Evolutionary conservation across 2,797 vertebrate genomes (phyloP), one percentile per base, ranked within the genome.

Genomic region (Scleropages formosus): DNA sequence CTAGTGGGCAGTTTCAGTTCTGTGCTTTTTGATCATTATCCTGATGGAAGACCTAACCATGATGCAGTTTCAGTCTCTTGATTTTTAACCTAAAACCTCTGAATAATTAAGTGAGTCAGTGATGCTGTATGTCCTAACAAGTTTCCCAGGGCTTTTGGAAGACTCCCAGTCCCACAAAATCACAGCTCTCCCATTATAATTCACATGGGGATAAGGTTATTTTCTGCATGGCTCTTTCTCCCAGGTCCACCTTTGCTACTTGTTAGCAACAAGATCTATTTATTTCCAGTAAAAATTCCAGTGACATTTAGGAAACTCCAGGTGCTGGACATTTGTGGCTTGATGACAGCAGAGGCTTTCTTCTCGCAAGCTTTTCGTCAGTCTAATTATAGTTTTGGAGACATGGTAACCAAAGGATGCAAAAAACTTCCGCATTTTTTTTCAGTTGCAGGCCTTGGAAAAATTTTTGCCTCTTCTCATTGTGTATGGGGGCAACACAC

Each of bases 21-120:
- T n/a, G n/a, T n/a, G n/a, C n/a, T n/a, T n/a, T n/a, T n/a, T n/a
- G 26, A 75, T 58, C 66, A 63, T 16, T 27, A 59, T 16, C 53
- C 16, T 4, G 47, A 62, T 9, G 4, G 51, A 6, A 24, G 1
- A 49, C 11, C 8, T 6, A 72, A 51, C 0, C 74, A 59, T 0
- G 9, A 53, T 47, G 44, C 72, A 56, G 26, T 67, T 18, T 73
- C 39, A 18, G 56, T 39, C 12, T 53, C 49, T 66, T 58, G 22
- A 18, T 73, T 72, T 53, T 69, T 64, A 75, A 27, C 78, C n/a
- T n/a, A n/a, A n/a, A n/a, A n/a, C n/a, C n/a, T n/a, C n/a, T n/a
- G n/a, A n/a, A n/a, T n/a, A n/a, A n/a, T n/a, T n/a, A n/a, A n/a
- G n/a, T n/a, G n/a, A n/a, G n/a, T n/a, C n/a, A n/a, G n/a, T 61